phyloP scores from a whole-genome alignment of 2,888 invertebrate genomes.

The Schizaphis graminum region DNA sequence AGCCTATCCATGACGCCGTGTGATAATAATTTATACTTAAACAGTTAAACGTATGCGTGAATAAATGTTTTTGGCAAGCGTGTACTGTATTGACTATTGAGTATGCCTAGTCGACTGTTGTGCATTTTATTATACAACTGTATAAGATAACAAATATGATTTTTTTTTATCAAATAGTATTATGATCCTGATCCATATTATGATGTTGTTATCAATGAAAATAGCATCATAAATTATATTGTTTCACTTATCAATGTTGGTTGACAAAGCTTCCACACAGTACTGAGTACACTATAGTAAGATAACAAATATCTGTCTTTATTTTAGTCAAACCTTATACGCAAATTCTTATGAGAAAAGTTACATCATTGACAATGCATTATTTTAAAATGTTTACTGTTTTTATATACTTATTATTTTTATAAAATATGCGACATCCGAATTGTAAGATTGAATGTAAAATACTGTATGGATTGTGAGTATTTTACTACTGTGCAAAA shows the following conservation, averaged over 20 bases:
- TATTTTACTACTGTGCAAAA: background rate
- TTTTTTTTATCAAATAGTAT: background rate
- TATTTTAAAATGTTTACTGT: background rate
- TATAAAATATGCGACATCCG: background rate
- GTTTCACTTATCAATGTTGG: background rate
- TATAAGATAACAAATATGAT: background rate
- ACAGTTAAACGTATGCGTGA: background rate
- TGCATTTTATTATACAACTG: too few relatives aligned
- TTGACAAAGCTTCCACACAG: background rate
- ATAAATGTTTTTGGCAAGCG: background rate
- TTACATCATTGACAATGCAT: too few relatives aligned
- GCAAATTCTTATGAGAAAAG: too few relatives aligned
- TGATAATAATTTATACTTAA: background rate
- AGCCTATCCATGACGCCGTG: conserved; percentile 9
- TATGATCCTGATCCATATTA: background rate
- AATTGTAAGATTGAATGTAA: background rate
- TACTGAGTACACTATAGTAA: too few relatives aligned
- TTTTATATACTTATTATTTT: background rate
- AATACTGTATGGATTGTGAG: background rate
- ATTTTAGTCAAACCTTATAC: too few relatives aligned
- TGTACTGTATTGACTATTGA: background rate
- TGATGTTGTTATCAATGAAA: background rate
- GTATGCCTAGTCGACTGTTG: background rate
- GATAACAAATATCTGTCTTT: too few relatives aligned
- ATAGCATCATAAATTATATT: background rate